Conservation (phyloP, 2,113 vertebrate species). For the Ariopsis seemanni region DNA sequence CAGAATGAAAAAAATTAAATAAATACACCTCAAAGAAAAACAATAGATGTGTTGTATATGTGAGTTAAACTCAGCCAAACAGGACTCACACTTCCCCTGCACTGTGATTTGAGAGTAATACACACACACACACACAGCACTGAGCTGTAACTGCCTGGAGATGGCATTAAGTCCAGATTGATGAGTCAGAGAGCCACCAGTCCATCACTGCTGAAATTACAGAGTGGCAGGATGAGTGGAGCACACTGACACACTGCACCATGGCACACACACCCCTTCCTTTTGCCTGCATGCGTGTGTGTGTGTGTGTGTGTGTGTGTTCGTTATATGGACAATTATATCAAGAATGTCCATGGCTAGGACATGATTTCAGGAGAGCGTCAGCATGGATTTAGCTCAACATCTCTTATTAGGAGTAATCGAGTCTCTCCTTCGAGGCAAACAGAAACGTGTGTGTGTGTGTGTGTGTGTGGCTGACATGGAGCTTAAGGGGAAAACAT, state of each 20-base stretch:
- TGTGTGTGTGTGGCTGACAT: constrained; percentile 21
- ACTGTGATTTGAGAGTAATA: neutral
- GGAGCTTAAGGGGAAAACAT: constrained; percentile 39
- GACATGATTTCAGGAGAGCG: constrained; percentile 22
- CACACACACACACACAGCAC: neutral
- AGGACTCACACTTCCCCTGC: neutral
- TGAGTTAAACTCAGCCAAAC: neutral
- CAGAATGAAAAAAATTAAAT: neutral
- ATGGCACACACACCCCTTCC: neutral
- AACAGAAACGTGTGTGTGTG: neutral
- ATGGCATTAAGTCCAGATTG: constrained; percentile 49
- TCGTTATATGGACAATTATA: constrained; percentile 45
- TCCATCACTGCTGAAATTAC: constrained; percentile 24
- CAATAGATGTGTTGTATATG: neutral
- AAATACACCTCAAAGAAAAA: neutral
- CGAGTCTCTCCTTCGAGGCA: constrained; percentile 38
- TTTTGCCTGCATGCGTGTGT: constrained; percentile 27
- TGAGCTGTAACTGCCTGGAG: constrained; percentile 39
- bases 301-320: constrained; percentile 10
- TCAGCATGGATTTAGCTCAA: constrained; percentile 40
- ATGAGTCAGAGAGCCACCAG: constrained; percentile 35
- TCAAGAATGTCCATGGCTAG: constrained; percentile 10
- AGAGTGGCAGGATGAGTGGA: constrained; percentile 23
- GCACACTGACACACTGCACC: neutral
- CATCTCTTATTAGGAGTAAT: constrained; percentile 56